Evolutionary conservation across 2,797 vertebrate genomes (phyloP).

Genomic region (Hapalemur alaotrensis): DNA sequence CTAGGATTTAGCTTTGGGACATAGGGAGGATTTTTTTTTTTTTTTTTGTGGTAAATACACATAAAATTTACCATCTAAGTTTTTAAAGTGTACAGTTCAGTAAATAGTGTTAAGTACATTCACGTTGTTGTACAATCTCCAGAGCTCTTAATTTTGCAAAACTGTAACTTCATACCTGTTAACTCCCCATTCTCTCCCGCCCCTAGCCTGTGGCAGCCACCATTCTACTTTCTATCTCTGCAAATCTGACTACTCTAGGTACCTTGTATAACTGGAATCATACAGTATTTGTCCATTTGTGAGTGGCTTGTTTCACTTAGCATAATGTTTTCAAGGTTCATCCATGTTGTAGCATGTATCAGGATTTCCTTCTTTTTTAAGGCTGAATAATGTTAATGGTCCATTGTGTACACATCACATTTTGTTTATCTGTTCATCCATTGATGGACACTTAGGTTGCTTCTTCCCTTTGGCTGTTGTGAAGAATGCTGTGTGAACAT

Average conservation of each 20-base stretch:
- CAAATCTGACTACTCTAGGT: not conserved
- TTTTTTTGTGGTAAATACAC: constrained; percentile 7
- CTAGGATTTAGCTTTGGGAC: constrained; percentile 19
- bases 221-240: not conserved
- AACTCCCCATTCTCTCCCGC: not conserved
- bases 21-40: not conserved
- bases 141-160: not conserved
- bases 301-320: not conserved
- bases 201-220: not conserved
- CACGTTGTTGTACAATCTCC: not conserved
- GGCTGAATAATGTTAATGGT: constrained; percentile 11
- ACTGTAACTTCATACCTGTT: not conserved
- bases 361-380: constrained; percentile 13
- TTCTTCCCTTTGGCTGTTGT: not conserved
- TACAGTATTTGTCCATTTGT: not conserved
- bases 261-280: not conserved
- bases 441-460: not conserved
- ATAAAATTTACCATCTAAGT: not conserved
- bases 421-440: not conserved
- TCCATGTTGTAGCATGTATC: not conserved
- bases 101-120: not conserved
- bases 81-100: not conserved
- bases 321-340: not conserved
- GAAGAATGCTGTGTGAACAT: not conserved
- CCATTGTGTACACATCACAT: not conserved